Evolutionary conservation across 2,888 invertebrate genomes (phyloP).

Genomic region (Agrilus mali): DNA sequence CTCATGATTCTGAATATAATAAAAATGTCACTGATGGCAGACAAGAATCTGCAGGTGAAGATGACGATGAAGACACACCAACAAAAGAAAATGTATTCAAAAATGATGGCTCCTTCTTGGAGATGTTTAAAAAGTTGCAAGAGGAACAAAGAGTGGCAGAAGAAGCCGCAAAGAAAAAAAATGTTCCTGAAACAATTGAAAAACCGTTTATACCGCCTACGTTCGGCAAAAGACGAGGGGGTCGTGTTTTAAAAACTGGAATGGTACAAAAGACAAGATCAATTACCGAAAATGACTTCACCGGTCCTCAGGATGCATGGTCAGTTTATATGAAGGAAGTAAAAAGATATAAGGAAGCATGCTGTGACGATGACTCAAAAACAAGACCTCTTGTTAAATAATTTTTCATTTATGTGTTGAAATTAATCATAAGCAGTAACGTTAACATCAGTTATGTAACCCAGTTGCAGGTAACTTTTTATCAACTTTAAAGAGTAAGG

Average conservation of each 20-base stretch:
- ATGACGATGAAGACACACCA: constrained; percentile 29
- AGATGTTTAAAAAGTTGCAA: constrained; percentile 85
- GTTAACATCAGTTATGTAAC: too few relatives aligned
- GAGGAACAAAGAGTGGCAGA: constrained; percentile 42
- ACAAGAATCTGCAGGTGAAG: constrained; percentile 10
- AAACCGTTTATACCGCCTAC: constrained; percentile 38
- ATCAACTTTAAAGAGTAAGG: too few relatives aligned
- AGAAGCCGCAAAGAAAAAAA: constrained; percentile 22
- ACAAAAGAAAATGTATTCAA: constrained; percentile 56
- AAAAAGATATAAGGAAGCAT: constrained; percentile 81
- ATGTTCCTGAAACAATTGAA: constrained; percentile 28
- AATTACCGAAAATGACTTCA: constrained; percentile 46
- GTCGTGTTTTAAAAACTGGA: constrained; percentile 78
- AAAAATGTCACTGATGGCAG: constrained; percentile 16
- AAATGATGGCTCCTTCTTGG: constrained; percentile 83
- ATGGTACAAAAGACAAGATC: constrained; percentile 75
- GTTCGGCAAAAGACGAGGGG: constrained; percentile 75
- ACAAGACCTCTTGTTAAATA: constrained; percentile 85
- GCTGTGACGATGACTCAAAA: constrained; percentile 84
- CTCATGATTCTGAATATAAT: constrained; percentile 10
- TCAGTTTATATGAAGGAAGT: constrained; percentile 89
- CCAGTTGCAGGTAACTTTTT: too few relatives aligned
- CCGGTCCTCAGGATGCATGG: constrained; percentile 78
- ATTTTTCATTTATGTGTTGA: constrained; percentile 16
- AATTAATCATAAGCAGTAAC: constrained; percentile 1